A percentile compares a stretch with the other conserved stretches of the same genome.
phyloP scores from a whole-genome alignment of 1,140 invertebrate species.

The Sarcophaga bullata region DNA sequence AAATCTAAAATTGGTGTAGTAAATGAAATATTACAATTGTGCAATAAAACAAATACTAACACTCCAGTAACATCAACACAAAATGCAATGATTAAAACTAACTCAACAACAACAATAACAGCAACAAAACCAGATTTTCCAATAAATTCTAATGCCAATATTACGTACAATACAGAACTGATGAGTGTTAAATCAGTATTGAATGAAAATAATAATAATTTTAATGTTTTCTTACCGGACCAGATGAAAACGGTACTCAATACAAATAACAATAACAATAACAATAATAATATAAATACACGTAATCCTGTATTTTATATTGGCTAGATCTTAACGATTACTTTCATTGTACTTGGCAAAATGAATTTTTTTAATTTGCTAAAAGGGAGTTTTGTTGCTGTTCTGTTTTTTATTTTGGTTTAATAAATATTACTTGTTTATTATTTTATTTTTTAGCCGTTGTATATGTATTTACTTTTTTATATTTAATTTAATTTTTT shows the following conservation, averaged over 20 bases:
- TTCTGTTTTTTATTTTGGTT: not conserved
- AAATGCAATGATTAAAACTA: not conserved
- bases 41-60: conserved; percentile 60
- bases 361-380: not conserved
- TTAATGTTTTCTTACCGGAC: too few relatives aligned
- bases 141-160: not conserved
- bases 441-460: conserved; percentile 2
- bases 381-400: not conserved
- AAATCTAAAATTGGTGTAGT: conserved; percentile 18
- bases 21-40: conserved; percentile 36
- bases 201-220: not conserved
- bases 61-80: not conserved
- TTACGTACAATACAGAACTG: not conserved
- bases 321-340: not conserved
- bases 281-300: not conserved
- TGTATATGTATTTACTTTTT: not conserved
- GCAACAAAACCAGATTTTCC: not conserved
- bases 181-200: not conserved
- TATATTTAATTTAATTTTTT: conserved; percentile 3
- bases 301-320: conserved; percentile 26
- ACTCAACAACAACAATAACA: not conserved
- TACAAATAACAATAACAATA: not conserved
- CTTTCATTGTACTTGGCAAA: not conserved
- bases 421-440: not conserved
- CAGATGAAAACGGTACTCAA: not conserved